Base-by-base conservation (phyloP, 2,113 vertebrate genomes). In the Antechinus stuartii region DNA sequence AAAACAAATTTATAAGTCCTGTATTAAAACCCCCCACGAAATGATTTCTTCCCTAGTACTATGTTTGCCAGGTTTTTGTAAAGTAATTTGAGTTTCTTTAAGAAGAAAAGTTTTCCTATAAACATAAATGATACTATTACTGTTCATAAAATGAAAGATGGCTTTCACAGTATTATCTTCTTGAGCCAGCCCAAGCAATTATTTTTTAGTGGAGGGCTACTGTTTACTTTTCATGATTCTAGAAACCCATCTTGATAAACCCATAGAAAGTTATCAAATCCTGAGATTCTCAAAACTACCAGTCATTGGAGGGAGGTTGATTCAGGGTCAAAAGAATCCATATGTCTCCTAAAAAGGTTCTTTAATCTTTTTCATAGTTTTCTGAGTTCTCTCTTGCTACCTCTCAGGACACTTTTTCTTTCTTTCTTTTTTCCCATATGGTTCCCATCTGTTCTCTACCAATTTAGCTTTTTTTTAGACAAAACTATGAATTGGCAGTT, bases 1-100 rank as follows among this genome's bases (percentile, higher is more conserved):
- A 23, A 84, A 42, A 35, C 30, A 76, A 42, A 68, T 68, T 42
- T 19, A 84, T 8, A 10, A 6, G 12, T 23, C 19, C 19, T 16
- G 23, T 6, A 42, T 84, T 84, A 23, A 84, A 10, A 76, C 42
- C 2, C 8, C 19, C 1, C 42, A 19, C 2, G 8, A 23, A 76
- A 14, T 76, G 19, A 84, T 84, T 84, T 42, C 19, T 84, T 76
- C 35, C 25, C 35, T 94, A 2, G 8, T 76, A 23, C 2, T 56
- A 27, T 96, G 14, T 89, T 49, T 93, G 14, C 26, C 89, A 68
- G 9, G 9, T 57, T 93, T 93, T 94, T 96, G 61, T 4, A 90
- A 91, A 94, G 16, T 95, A 55, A n/a, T 47, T 92, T 92, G 22
- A 92, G 3, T 30, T 53, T 94, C 6, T 55, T 61, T 49, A 49